Evolutionary conservation across 2,888 invertebrate species (phyloP), one percentile per base, ranked within the genome.

Genomic region (Caenorhabditis drosophilae): DNA sequence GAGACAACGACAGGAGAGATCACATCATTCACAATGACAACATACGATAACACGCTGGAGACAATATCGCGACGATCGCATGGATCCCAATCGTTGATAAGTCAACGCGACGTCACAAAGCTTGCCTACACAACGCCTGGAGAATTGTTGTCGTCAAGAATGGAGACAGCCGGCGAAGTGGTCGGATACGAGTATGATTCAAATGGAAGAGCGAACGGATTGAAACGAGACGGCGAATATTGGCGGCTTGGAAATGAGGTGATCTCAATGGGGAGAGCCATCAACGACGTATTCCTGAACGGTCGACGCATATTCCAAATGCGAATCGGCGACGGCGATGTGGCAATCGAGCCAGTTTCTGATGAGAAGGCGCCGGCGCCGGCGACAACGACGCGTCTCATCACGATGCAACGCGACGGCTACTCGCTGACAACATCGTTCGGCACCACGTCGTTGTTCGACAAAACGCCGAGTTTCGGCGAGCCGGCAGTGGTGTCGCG

Each of bases 151-250:
- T n/a, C 50, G 1, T 57, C 66, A 12, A 50, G 69, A 40, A 52
- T 57, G 4, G 53, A 71, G 15, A 40, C 46, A 23, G 67, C 56
- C 18, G 42, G 50, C 16, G 55, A 62, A 2, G 55, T 62, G 12
- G 57, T 45, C 2, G n/a, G n/a, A n/a, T 69, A 60, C 27, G 52
- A 60, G 12, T 72, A 72, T 41, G 72, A 72, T 42, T 45, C 52
- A 26, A 42, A 41, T 27, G 74, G 69, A 41, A 49, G 69, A 48
- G 60, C 62, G 2, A 38, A 35, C 40, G 56, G 55, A 12, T 41
- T 68, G 20, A 27, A 44, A 35, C 20, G 57, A 40, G 67, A 73
- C 38, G 40, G 67, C 20, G 70, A 73, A 34, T 49, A 53, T 34
- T 64, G 64, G 69, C 34, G 31, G 26, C 40, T 67, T 11, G 57